A percentile compares a stretch with the other conserved stretches of the same genome.
Evolutionary conservation across 1,140 invertebrate genomes (phyloP).

Genomic region (Bombus turneri): DNA sequence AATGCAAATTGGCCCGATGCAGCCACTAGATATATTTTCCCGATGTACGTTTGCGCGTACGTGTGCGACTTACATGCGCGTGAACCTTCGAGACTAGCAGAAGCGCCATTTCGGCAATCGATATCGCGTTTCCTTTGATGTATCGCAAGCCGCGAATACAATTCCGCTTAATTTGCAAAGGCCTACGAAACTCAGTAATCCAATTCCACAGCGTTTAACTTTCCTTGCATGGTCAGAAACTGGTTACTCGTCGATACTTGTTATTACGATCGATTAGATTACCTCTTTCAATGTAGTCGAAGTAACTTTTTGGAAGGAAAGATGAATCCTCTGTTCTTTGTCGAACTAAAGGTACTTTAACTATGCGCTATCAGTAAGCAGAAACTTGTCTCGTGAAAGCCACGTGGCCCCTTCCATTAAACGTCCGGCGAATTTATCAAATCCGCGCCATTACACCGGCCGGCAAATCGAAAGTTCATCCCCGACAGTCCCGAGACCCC

Average conservation of each 20-base stretch:
- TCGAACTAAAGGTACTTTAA: not conserved
- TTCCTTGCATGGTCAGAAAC: not conserved
- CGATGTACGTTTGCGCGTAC: not conserved
- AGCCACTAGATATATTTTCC: conserved; percentile 35
- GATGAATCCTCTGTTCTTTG: not conserved
- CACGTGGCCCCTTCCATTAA: conserved; percentile 33
- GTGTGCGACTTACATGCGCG: conserved; percentile 7
- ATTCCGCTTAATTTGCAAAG: not conserved
- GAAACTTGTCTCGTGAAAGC: conserved; percentile 28
- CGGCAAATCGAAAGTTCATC: conserved; percentile 32
- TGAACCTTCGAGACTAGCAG: too few relatives aligned
- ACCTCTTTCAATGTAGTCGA: too few relatives aligned
- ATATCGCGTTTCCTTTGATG: not conserved
- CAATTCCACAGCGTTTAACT: not conserved
- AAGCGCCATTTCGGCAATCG: not conserved
- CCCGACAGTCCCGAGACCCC: not conserved
- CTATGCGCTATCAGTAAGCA: not conserved
- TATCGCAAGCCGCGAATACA: not conserved
- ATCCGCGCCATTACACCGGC: conserved; percentile 27
- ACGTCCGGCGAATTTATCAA: conserved; percentile 31
- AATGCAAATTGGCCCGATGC: conserved; percentile 60
- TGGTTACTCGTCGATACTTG: not conserved
- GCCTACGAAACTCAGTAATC: not conserved
- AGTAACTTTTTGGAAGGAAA: not conserved
- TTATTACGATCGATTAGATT: not conserved